These are phyloP conservation scores for Paedocypris sp. DNA, from an alignment of 2,113 vertebrate genomes.

Conservation along the genomic window DNA sequence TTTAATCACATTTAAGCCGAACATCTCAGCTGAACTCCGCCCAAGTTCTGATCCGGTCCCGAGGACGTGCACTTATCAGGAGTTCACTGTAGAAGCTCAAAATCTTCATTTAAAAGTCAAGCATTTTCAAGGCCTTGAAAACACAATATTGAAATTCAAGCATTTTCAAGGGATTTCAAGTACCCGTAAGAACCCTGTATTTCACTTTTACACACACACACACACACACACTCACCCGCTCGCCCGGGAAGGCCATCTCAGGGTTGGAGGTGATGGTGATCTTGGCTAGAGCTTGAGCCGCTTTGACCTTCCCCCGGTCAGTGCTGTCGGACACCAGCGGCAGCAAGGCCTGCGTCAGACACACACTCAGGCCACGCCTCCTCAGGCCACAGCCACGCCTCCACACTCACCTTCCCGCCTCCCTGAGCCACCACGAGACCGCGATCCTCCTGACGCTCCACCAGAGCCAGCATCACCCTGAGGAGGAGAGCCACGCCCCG, in stretches of 20 bases:
- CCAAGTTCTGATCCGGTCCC: too few species aligned
- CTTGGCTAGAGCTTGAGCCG: constrained; percentile 89
- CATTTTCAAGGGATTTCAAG: too few species aligned
- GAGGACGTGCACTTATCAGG: too few species aligned
- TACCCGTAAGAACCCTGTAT: too few species aligned
- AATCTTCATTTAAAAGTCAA: too few species aligned
- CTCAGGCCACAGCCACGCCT: background rate
- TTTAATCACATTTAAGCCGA: too few species aligned
- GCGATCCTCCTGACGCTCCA: constrained; percentile 79
- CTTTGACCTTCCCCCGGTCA: constrained; percentile 79
- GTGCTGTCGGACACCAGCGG: constrained; percentile 86
- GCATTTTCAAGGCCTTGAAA: too few species aligned
- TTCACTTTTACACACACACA: constrained; percentile 57
- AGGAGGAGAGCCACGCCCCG: background rate
- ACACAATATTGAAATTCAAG: too few species aligned
- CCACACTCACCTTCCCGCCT: constrained; percentile 81
- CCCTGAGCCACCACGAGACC: constrained; percentile 88
- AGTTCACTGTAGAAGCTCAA: too few species aligned
- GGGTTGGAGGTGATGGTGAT: constrained; percentile 94
- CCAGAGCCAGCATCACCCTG: constrained; percentile 88
- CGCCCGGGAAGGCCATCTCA: constrained; percentile 88
- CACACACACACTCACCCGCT: constrained; percentile 63
- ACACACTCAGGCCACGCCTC: background rate
- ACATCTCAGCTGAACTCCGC: too few species aligned
- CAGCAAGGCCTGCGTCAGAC: constrained; percentile 71